Conservation (phyloP, 2,797 vertebrate genomes). For the Taeniopygia guttata region DNA sequence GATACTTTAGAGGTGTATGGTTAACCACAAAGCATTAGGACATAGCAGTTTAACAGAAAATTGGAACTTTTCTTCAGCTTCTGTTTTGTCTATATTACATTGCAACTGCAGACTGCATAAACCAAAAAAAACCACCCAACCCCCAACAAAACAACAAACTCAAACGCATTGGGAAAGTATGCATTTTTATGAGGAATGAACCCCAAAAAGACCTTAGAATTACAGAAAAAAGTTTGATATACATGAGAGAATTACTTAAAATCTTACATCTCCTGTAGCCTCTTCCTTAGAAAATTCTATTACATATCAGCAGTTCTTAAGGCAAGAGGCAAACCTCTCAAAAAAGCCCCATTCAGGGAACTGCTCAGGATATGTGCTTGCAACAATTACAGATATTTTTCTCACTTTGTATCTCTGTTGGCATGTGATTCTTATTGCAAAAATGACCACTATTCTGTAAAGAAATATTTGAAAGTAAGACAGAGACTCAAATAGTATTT, state of each 20-base stretch:
- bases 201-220: background rate
- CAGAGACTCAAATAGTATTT: background rate
- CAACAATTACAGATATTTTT: background rate
- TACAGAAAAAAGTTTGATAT: accelerated
- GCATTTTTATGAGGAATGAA: background rate
- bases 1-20: background rate
- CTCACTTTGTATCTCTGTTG: background rate
- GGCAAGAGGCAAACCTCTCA: background rate
- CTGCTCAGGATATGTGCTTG: background rate
- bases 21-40: background rate
- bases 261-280: background rate
- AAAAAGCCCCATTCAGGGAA: background rate
- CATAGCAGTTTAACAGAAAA: background rate
- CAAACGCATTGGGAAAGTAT: background rate
- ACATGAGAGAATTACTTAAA: background rate
- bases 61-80: background rate
- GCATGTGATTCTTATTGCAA: background rate
- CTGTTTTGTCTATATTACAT: background rate
- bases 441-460: accelerated
- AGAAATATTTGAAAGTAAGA: background rate
- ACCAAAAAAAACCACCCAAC: accelerated
- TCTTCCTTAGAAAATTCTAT: background rate
- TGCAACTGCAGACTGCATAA: background rate
- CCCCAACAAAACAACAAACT: background rate
- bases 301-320: background rate